Evolutionary conservation across 2,113 vertebrate species (phyloP).

Genomic region (Trematomus loennbergii): DNA sequence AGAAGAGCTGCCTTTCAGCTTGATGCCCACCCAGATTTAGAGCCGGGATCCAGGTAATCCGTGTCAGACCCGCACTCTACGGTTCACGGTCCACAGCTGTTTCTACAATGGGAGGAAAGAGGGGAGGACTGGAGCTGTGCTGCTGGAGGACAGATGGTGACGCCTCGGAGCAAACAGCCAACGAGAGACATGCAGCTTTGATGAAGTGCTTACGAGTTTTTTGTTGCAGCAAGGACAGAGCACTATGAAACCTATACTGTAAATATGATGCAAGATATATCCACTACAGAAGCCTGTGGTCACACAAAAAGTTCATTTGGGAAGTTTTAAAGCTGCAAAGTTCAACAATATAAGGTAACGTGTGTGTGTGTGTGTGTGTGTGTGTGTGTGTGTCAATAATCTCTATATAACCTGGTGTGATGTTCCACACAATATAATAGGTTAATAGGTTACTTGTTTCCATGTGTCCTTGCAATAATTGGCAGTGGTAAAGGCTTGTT

Average conservation of each 20-base stretch:
- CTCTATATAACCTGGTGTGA: too few relatives aligned
- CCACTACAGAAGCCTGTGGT: neutral
- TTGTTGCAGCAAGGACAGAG: neutral
- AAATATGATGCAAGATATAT: conserved; percentile 1
- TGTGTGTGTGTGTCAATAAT: too few relatives aligned
- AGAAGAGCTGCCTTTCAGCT: neutral
- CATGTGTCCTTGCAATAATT: too few relatives aligned
- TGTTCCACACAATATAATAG: too few relatives aligned
- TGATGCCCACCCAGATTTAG: conserved; percentile 34
- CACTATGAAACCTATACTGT: neutral
- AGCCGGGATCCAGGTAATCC: conserved; percentile 59
- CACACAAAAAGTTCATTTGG: too few relatives aligned
- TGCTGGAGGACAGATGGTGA: conserved; percentile 75
- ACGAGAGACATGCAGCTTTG: conserved; percentile 55
- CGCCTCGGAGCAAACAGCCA: conserved; percentile 74
- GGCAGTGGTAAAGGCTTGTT: too few relatives aligned
- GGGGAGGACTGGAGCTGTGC: conserved; percentile 33
- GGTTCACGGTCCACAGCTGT: conserved; percentile 73
- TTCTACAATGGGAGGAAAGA: conserved; percentile 65
- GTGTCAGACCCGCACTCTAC: conserved; percentile 47
- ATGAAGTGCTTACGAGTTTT: neutral
- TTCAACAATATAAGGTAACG: too few relatives aligned
- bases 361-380: too few relatives aligned
- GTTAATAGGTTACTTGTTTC: too few relatives aligned
- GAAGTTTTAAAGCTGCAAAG: conserved; percentile 1